phyloP scores from a whole-genome alignment of 2,888 invertebrate genomes.

The Iphiclides podalirius region DNA sequence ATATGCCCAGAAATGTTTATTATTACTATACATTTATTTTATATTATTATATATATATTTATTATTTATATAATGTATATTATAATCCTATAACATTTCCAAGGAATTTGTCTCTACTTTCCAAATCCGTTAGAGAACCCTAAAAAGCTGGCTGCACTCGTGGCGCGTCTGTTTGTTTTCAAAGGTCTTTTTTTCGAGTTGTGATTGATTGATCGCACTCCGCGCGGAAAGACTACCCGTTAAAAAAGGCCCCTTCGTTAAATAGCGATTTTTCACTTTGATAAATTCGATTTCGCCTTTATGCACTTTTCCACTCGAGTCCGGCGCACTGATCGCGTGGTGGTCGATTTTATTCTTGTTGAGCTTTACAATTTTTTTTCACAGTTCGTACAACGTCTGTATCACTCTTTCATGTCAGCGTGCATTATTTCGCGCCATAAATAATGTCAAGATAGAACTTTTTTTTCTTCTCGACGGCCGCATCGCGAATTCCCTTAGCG shows the following conservation, averaged over 20 bases:
- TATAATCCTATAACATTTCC: too few species aligned
- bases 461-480: slow-evolving; percentile 12
- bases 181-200: slow-evolving; percentile 43
- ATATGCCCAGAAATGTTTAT: too few species aligned
- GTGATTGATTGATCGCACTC: slow-evolving; percentile 53
- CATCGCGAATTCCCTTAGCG: slow-evolving; percentile 23
- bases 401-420: slow-evolving; percentile 17
- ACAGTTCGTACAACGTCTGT: slow-evolving; percentile 18
- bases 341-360: slow-evolving; percentile 20
- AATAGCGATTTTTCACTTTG: slow-evolving; percentile 65
- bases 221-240: slow-evolving; percentile 44
- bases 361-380: slow-evolving; percentile 15
- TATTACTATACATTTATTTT: too few species aligned
- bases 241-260: slow-evolving; percentile 52
- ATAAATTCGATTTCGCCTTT: slow-evolving; percentile 45
- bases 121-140: slow-evolving; percentile 2
- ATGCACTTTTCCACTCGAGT: slow-evolving; percentile 33
- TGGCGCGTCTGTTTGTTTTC: slow-evolving; percentile 51
- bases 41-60: too few species aligned
- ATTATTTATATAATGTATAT: too few species aligned
- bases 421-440: slow-evolving; percentile 23
- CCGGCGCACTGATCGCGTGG: slow-evolving; percentile 17
- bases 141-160: slow-evolving; percentile 29
- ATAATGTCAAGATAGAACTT: slow-evolving; percentile 18
- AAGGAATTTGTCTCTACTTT: too few species aligned